phyloP scores from a whole-genome alignment of 2,888 invertebrate species.

The Margaritifera margaritifera region DNA sequence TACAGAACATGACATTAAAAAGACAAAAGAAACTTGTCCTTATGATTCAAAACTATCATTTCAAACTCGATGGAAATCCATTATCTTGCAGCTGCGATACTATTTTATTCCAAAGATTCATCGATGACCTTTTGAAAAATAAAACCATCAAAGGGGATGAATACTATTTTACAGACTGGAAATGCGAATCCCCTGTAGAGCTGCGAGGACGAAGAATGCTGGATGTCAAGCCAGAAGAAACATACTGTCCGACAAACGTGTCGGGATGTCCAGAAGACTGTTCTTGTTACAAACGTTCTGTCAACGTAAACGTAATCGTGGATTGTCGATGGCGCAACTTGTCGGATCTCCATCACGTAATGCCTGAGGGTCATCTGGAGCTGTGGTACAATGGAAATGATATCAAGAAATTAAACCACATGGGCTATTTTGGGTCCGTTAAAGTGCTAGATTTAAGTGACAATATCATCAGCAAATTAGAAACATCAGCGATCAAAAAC shows the following conservation, averaged over 20 bases:
- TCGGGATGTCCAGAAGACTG: conserved; percentile 18
- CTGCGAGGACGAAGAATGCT: conserved; percentile 16
- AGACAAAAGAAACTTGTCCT: conserved; percentile 1
- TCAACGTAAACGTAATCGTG: conserved; percentile 13
- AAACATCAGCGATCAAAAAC: no score
- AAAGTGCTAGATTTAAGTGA: no score
- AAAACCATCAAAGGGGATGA: conserved; percentile 8
- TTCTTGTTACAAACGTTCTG: conserved; percentile 19
- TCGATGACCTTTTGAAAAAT: not conserved
- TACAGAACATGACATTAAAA: no score
- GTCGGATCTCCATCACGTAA: conserved; percentile 3
- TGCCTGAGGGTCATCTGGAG: conserved; percentile 26
- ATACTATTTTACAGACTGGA: conserved; percentile 26
- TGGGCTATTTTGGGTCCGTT: no score
- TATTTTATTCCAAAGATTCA: conserved; percentile 8
- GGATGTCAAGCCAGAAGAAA: conserved; percentile 14
- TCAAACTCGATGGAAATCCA: conserved; percentile 14
- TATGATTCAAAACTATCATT: conserved; percentile 14
- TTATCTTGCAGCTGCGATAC: conserved; percentile 18
- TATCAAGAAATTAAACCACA: no score
- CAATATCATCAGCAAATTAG: no score
- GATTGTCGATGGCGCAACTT: conserved; percentile 21
- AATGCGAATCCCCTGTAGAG: conserved; percentile 20
- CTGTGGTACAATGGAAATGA: conserved; percentile 10
- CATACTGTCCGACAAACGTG: conserved; percentile 17